These are phyloP conservation scores for Noctua janthina DNA, from an alignment of 2,888 invertebrate species.

Conservation along the genomic window DNA sequence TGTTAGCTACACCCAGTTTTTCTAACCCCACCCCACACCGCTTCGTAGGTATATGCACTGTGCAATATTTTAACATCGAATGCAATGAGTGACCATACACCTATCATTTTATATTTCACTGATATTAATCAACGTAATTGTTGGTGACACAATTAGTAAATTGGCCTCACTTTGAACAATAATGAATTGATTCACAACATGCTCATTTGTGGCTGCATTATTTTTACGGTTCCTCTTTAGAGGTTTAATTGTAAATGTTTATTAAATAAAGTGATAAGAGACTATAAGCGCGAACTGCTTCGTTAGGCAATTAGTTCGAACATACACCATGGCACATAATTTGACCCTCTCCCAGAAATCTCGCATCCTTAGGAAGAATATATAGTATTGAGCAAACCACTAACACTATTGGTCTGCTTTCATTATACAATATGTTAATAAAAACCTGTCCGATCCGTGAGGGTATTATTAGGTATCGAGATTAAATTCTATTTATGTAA, in stretches of 20 bases:
- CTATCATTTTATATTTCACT: conserved; percentile 35
- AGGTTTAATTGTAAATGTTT: neutral
- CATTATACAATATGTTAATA: neutral
- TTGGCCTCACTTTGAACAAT: conserved; percentile 25
- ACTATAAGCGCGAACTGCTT: neutral
- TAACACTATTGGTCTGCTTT: too few relatives aligned
- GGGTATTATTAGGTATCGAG: too few relatives aligned
- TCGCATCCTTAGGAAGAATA: neutral
- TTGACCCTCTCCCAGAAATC: neutral
- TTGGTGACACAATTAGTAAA: conserved; percentile 25
- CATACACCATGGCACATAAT: neutral
- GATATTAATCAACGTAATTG: conserved; percentile 53
- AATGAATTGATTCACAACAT: conserved; percentile 26
- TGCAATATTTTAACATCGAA: conserved; percentile 26
- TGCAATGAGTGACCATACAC: conserved; percentile 22
- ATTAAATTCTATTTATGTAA: too few relatives aligned
- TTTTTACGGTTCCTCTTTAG: neutral
- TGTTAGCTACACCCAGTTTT: conserved; percentile 26
- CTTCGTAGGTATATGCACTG: conserved; percentile 12
- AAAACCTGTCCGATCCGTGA: too few relatives aligned
- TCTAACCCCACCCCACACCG: conserved; percentile 33
- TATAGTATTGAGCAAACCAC: neutral
- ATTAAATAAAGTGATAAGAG: neutral
- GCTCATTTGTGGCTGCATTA: conserved; percentile 3
- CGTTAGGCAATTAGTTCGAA: neutral